Base-by-base conservation (phyloP, 2,113 vertebrate species). In the Chlorodrepanis virens region DNA sequence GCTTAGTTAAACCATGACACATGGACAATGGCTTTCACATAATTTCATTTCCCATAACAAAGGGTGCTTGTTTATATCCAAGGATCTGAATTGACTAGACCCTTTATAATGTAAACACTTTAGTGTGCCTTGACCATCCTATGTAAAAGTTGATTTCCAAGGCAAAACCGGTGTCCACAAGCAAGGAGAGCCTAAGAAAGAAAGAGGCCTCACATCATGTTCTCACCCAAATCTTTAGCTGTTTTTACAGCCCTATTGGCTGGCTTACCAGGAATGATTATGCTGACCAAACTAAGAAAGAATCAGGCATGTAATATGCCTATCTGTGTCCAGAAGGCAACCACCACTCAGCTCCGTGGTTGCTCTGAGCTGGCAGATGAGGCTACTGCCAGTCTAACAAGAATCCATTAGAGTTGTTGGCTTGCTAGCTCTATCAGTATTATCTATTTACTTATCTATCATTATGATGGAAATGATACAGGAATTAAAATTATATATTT, bases 121-220 rank as follows among this genome's bases (percentile, higher is more conserved):
- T 7, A 47, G 23, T 1, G 0, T 76, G 39, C 4, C 2, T n/a
- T 70, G 53, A 53, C 45, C 16, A 39, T 49, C 1, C 1, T 59
- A n/a, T 0, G 0, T 31, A 28, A 59, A 81, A 45, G 25, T 22
- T 82, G 28, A 72, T 71, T 90, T 84, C 24, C 25, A 64, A 25
- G 11, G n/a, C 57, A 64, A 79, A 94, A 68, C 19, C 5, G 1
- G 5, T 3, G 3, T 49, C 31, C 19, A 11, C 35, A 56, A 86
- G 57, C 31, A 68, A 68, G 74, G 29, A 19, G 9, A 75, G 25
- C 23, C 23, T 49, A 33, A 86, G 45, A 86, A 69, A 69, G 31
- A 89, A 87, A 44, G 15, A 90, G 13, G 17, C 25, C 39, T 83
- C 52, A 35, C 39, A 45, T 7, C 4, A 6, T 57, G 21, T 61